Evolutionary conservation across 2,113 vertebrate genomes (phyloP).

Genomic region (Rallus limicola): DNA sequence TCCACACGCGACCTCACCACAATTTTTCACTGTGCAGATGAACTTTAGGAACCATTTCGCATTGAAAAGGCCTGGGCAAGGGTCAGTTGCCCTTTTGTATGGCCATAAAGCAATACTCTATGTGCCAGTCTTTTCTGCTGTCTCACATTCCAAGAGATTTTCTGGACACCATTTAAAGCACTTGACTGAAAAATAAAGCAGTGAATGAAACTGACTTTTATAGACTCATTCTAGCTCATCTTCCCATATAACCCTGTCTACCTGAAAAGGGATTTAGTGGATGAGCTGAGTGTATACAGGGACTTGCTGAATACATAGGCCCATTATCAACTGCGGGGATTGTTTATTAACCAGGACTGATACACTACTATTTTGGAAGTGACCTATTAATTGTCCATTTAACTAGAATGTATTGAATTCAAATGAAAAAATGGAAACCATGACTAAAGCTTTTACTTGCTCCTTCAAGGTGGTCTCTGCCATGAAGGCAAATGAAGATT

Average conservation of each 20-base stretch:
- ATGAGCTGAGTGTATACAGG: constrained; percentile 84
- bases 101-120: constrained; percentile 80
- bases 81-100: constrained; percentile 85
- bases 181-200: constrained; percentile 93
- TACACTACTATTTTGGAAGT: constrained; percentile 84
- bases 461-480: constrained; percentile 87
- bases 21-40: constrained; percentile 96
- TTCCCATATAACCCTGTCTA: constrained; percentile 91
- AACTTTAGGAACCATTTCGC: constrained; percentile 86
- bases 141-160: constrained; percentile 87
- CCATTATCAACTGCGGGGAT: constrained; percentile 79
- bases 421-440: constrained; percentile 88
- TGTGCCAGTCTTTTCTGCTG: constrained; percentile 87
- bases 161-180: constrained; percentile 83
- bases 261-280: constrained; percentile 91
- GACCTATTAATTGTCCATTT: constrained; percentile 98
- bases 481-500: constrained; percentile 79
- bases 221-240: constrained; percentile 99
- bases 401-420: constrained; percentile 89
- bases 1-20: constrained; percentile 95
- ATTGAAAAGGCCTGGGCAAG: constrained; percentile 81
- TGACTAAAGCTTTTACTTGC: constrained; percentile 92
- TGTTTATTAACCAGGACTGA: constrained; percentile 83
- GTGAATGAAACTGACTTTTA: constrained; percentile 98
- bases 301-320: constrained; percentile 80